These are phyloP conservation scores for Bombus superbus DNA, from an alignment of 1,140 invertebrate genomes.

Conservation along the genomic window DNA sequence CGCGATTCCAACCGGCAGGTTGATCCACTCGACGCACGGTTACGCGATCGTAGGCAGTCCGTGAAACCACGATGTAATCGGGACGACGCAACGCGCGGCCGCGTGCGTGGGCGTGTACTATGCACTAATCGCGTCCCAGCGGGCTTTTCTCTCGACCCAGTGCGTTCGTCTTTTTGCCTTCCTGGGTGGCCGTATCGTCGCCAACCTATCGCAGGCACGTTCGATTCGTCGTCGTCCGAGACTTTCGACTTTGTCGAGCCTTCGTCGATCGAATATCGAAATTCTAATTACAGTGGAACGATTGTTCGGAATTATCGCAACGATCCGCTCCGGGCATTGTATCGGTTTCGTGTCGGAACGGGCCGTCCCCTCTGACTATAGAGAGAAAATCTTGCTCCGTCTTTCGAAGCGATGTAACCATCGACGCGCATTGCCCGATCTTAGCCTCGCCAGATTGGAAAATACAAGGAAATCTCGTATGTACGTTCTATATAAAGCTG, in stretches of 20 bases:
- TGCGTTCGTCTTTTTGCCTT: background rate
- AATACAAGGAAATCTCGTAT: background rate
- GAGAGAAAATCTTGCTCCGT: background rate
- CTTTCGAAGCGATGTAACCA: too few species aligned
- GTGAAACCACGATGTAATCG: slow-evolving; percentile 14
- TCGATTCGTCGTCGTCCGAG: background rate
- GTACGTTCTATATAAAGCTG: background rate
- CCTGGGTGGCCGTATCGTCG: slow-evolving; percentile 6
- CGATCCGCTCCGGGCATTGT: background rate
- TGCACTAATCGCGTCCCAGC: background rate
- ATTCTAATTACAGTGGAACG: slow-evolving; percentile 17
- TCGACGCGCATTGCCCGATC: accelerated
- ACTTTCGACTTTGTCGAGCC: background rate
- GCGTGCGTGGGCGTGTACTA: background rate
- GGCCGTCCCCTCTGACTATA: accelerated
- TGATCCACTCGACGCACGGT: slow-evolving; percentile 9
- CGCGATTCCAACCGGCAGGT: background rate
- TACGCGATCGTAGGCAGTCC: background rate
- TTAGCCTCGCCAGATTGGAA: background rate
- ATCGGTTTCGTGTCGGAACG: background rate
- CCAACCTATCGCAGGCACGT: too few species aligned
- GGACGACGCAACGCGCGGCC: slow-evolving; percentile 27
- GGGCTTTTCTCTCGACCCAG: background rate
- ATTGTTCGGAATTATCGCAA: background rate
- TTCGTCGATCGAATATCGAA: background rate